Evolutionary conservation across 2,113 vertebrate genomes (phyloP).

Genomic region (Corythornis cristatus): DNA sequence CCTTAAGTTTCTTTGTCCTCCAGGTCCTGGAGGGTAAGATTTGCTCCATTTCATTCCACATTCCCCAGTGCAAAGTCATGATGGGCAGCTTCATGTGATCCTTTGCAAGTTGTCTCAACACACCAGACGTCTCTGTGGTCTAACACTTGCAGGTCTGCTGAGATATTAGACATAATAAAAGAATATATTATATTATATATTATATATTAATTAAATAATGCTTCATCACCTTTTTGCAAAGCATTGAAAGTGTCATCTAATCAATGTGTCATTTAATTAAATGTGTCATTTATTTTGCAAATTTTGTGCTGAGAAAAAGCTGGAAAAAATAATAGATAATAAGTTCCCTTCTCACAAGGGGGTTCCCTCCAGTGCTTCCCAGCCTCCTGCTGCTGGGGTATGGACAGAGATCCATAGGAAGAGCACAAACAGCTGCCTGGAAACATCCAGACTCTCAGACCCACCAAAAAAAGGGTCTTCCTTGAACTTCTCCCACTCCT

Average conservation of each 20-base stretch:
- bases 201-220: background rate
- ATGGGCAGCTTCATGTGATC: rapidly evolving
- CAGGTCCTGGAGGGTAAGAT: background rate
- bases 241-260: background rate
- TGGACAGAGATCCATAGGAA: background rate
- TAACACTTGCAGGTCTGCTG: background rate
- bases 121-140: background rate
- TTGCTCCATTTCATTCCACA: background rate
- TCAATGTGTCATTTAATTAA: rapidly evolving
- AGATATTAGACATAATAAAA: background rate
- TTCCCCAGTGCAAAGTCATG: background rate
- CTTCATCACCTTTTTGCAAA: background rate
- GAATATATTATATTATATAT: background rate
- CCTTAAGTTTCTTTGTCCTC: background rate
- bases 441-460: background rate
- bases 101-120: background rate
- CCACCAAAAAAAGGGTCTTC: background rate
- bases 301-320: background rate
- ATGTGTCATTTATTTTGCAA: rapidly evolving
- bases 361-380: background rate
- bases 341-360: background rate
- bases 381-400: background rate
- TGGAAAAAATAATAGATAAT: background rate
- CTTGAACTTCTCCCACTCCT: background rate
- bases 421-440: background rate